A percentile compares a stretch with the other conserved stretches of the same genome.
Evolutionary conservation across 1,140 invertebrate species (phyloP).

Genomic region (Halictus rubicundus): DNA sequence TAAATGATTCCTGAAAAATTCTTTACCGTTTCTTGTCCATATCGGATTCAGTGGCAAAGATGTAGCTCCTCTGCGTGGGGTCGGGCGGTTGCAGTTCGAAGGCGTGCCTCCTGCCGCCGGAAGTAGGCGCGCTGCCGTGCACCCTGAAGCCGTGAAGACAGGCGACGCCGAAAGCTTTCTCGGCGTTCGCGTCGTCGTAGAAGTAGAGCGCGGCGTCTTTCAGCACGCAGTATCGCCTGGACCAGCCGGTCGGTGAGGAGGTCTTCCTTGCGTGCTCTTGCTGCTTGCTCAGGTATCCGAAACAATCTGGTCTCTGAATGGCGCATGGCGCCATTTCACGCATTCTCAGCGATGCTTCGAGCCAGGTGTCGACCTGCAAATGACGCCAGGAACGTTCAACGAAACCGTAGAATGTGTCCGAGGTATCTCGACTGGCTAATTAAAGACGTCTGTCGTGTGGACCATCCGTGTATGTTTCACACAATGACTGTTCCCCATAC

Average conservation of each 20-base stretch:
- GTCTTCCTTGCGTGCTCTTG: conserved; percentile 87
- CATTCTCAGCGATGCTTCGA: conserved; percentile 86
- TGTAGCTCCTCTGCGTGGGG: conserved; percentile 91
- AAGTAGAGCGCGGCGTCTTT: conserved; percentile 98
- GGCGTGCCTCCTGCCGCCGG: conserved; percentile 91
- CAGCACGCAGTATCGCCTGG: conserved; percentile 94
- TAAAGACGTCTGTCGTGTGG: too few relatives aligned
- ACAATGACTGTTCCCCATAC: too few relatives aligned
- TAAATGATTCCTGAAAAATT: too few relatives aligned
- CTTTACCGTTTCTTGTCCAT: conserved; percentile 95
- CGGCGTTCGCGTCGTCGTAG: conserved; percentile 93
- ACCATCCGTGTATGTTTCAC: too few relatives aligned
- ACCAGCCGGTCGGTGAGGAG: conserved; percentile 85
- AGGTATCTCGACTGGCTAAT: too few relatives aligned
- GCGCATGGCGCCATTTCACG: conserved; percentile 86
- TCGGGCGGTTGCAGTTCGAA: conserved; percentile 96
- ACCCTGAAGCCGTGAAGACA: conserved; percentile 97
- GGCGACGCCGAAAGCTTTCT: conserved; percentile 93
- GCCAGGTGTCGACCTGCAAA: conserved; percentile 87
- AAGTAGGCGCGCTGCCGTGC: conserved; percentile 86
- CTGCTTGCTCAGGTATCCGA: conserved; percentile 92
- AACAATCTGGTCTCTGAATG: conserved; percentile 92
- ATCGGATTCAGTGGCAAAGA: conserved; percentile 96
- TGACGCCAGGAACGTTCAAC: conserved; percentile 12
- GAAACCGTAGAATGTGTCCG: background rate